These are phyloP conservation scores for Nothura maculosa DNA, from an alignment of 2,797 vertebrate species.

Conservation along the genomic window DNA sequence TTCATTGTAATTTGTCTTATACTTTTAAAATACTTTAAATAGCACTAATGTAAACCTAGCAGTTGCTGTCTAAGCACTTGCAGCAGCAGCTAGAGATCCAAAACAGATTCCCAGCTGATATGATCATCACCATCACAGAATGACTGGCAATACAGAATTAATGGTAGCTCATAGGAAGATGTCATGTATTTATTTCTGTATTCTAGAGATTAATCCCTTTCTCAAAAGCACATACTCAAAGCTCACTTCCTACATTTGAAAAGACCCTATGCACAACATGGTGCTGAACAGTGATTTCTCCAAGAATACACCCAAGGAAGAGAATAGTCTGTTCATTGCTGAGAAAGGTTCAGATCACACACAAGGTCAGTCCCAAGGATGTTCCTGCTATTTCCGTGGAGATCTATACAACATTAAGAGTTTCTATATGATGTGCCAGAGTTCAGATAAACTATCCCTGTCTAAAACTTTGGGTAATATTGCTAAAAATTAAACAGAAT, in stretches of 20 bases:
- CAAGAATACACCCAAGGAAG: accelerated
- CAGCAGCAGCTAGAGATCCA: slow-evolving; percentile 13
- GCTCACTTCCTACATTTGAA: not conserved
- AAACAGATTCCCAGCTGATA: slow-evolving; percentile 52
- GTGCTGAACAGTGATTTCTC: not conserved
- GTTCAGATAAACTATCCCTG: not conserved
- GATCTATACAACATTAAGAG: not conserved
- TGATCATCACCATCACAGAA: slow-evolving; percentile 46
- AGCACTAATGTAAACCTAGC: slow-evolving; percentile 3
- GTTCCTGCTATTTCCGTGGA: not conserved
- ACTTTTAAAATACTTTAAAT: not conserved
- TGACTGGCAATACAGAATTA: slow-evolving; percentile 23
- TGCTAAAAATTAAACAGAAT: not conserved
- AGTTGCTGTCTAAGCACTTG: slow-evolving; percentile 29
- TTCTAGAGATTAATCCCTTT: slow-evolving; percentile 23
- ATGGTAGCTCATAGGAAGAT: slow-evolving; percentile 32
- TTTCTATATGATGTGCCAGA: not conserved
- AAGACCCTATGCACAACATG: accelerated
- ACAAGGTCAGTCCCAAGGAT: not conserved
- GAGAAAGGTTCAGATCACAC: not conserved
- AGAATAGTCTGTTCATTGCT: accelerated
- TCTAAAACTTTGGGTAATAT: not conserved
- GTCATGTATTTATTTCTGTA: not conserved
- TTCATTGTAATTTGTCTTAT: not conserved
- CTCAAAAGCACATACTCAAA: accelerated